phyloP scores from a whole-genome alignment of 2,113 vertebrate species.

The Cercopithecus mona region DNA sequence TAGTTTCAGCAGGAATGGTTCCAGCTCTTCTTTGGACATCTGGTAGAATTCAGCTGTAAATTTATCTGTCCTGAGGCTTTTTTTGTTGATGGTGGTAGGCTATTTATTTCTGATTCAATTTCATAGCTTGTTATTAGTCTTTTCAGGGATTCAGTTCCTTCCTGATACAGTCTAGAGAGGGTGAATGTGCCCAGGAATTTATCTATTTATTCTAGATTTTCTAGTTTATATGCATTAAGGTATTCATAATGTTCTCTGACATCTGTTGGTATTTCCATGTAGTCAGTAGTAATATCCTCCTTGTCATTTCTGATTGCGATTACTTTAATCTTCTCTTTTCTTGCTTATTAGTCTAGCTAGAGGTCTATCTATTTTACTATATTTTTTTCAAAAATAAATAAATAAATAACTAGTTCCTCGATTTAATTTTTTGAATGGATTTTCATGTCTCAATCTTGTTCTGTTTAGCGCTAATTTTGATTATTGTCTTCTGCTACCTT shows the following conservation, averaged over 20 bases:
- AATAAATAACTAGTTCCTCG: no score
- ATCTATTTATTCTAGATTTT: background rate
- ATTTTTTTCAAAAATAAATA: no score
- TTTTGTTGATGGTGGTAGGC: background rate
- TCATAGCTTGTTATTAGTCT: background rate
- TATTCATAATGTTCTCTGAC: background rate
- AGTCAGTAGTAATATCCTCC: background rate
- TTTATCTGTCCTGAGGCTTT: background rate
- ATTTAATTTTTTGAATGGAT: no score
- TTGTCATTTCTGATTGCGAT: background rate
- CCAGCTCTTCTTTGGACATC: background rate
- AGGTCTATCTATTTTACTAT: background rate
- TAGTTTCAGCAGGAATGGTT: background rate
- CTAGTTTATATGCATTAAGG: background rate
- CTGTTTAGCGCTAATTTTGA: no score
- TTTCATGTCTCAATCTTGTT: no score
- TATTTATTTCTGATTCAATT: background rate
- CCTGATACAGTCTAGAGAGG: background rate
- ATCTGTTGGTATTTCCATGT: background rate
- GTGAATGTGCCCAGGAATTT: background rate
- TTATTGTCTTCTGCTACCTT: background rate
- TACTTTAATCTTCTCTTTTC: background rate
- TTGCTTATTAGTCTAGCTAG: background rate
- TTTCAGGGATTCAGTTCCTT: background rate
- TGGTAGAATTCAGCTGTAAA: background rate